These are phyloP conservation scores for Eulacestoma nigropectus DNA, from an alignment of 2,113 vertebrate genomes.

Conservation along the genomic window DNA sequence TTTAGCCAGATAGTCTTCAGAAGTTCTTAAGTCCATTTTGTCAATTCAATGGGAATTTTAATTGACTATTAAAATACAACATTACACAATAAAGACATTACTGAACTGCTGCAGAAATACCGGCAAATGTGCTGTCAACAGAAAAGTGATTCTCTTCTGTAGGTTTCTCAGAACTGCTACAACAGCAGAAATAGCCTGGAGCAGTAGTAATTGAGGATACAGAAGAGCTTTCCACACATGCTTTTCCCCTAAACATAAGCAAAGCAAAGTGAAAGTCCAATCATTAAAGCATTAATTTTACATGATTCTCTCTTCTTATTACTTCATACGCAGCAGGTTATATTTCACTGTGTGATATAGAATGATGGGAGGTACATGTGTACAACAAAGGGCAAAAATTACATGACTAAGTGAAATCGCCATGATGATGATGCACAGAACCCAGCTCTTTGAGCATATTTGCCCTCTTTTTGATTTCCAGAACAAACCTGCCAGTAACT, in stretches of 20 bases:
- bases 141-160: neutral
- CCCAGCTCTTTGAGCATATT: neutral
- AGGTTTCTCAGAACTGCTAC: neutral
- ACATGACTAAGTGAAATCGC: neutral
- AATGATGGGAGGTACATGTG: too few species aligned
- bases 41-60: conserved; percentile 43
- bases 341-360: neutral
- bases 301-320: neutral
- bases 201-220: neutral
- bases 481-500: neutral
- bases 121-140: neutral
- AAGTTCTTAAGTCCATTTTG: conserved; percentile 19
- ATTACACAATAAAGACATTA: conserved; percentile 16
- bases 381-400: neutral
- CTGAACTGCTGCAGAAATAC: neutral
- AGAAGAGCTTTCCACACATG: neutral
- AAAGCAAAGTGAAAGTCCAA: neutral
- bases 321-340: neutral
- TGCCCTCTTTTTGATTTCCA: neutral
- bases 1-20: conserved; percentile 23
- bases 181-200: neutral
- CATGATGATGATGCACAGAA: neutral
- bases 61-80: conserved; percentile 40
- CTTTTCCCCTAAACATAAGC: neutral
- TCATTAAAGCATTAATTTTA: neutral